phyloP scores from a whole-genome alignment of 2,797 vertebrate species.

The Neostethus bicornis region DNA sequence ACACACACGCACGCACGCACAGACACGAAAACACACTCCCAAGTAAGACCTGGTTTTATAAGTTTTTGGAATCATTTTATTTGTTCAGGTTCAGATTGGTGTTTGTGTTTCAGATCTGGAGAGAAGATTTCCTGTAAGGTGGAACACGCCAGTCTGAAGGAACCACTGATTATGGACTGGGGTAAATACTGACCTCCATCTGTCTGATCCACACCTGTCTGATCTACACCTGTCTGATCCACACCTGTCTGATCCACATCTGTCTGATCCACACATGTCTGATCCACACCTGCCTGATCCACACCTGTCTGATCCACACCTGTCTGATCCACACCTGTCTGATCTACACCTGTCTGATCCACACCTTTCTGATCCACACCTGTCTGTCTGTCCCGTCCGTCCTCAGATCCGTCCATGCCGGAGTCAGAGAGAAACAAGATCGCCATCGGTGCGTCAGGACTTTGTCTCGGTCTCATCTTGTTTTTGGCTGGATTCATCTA shows the following conservation, averaged over 20 bases:
- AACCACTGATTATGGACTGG: conserved; percentile 65
- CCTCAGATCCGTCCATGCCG: conserved; percentile 56
- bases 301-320: background rate
- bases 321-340: background rate
- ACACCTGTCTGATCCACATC: background rate
- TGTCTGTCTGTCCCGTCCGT: conserved; percentile 13
- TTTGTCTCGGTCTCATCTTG: conserved; percentile 69
- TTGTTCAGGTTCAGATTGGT: background rate
- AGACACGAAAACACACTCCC: too few species aligned
- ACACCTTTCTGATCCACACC: background rate
- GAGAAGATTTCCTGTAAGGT: conserved; percentile 80
- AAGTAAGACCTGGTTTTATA: too few species aligned
- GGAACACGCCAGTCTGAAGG: conserved; percentile 64
- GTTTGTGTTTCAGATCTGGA: conserved; percentile 55
- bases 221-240: background rate
- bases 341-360: background rate
- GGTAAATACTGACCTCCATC: too few species aligned
- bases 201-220: background rate
- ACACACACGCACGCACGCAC: conserved; percentile 58
- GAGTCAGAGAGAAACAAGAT: conserved; percentile 65
- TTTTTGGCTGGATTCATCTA: conserved; percentile 71
- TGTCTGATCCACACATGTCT: too few species aligned
- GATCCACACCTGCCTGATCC: too few species aligned
- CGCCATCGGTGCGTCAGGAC: conserved; percentile 61
- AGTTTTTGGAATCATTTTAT: too few species aligned